These are phyloP conservation scores for Sebastiscus tertius DNA, from an alignment of 2,797 vertebrate genomes.

Conservation along the genomic window DNA sequence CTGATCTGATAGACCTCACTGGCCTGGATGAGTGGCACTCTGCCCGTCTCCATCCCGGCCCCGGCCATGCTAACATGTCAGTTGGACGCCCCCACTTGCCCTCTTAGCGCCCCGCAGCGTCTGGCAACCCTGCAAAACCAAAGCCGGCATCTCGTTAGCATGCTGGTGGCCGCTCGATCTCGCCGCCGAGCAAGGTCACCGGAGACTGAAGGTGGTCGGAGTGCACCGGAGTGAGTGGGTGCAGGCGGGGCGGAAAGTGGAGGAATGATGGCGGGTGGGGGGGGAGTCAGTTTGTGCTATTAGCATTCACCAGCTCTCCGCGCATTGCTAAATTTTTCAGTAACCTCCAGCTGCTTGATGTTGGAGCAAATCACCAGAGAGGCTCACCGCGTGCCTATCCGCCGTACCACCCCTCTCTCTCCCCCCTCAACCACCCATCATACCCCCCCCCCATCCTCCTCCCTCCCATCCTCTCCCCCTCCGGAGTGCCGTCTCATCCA, in stretches of 20 bases:
- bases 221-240: conserved; percentile 30
- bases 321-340: conserved; percentile 84
- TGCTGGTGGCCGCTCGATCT: conserved; percentile 65
- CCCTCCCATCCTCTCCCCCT: conserved; percentile 55
- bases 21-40: conserved; percentile 46
- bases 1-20: conserved; percentile 26
- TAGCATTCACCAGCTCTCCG: conserved; percentile 80
- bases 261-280: neutral
- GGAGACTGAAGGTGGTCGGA: conserved; percentile 75
- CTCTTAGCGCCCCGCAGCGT: conserved; percentile 52
- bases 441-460: neutral
- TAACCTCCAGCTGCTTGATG: conserved; percentile 86
- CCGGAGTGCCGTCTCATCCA: conserved; percentile 77
- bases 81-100: conserved; percentile 46
- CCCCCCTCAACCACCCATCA: conserved; percentile 15
- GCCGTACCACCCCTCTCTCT: conserved; percentile 33
- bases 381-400: conserved; percentile 63
- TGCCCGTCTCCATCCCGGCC: conserved; percentile 45
- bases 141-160: conserved; percentile 71
- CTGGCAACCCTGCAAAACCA: conserved; percentile 46
- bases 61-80: conserved; percentile 53
- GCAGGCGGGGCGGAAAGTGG: conserved; percentile 7
- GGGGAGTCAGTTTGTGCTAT: conserved; percentile 53
- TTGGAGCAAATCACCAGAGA: conserved; percentile 83
- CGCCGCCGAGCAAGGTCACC: conserved; percentile 74